Evolutionary conservation across 35 echinoderm and acorn worm genomes (phyloP).

Genomic region (Apostichopus parvimensis): DNA sequence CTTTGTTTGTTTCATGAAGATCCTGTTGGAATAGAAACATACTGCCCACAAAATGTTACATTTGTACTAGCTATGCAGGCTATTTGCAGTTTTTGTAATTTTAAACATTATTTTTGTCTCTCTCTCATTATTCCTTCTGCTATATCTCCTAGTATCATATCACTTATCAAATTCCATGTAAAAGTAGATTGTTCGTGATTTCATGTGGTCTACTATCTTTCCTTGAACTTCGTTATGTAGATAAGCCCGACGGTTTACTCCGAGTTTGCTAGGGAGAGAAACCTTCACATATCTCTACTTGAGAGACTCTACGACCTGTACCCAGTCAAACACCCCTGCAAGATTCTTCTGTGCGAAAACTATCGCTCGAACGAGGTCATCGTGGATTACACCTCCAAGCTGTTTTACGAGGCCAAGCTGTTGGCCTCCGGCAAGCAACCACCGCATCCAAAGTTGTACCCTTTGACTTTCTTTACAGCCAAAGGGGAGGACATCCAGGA

Average conservation of each 20-base stretch:
- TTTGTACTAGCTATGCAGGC: no score
- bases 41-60: no score
- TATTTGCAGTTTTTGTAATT: no score
- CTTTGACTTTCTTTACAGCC: constrained; percentile 94
- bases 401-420: constrained; percentile 93
- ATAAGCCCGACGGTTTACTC: constrained; percentile 94
- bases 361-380: constrained; percentile 97
- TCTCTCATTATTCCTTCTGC: no score
- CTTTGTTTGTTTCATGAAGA: no score
- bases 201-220: not conserved
- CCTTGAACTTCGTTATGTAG: constrained; percentile 13
- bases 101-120: no score
- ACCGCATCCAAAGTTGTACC: constrained; percentile 67
- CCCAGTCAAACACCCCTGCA: constrained; percentile 84
- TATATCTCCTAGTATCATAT: no score
- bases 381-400: constrained; percentile 86
- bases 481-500: constrained; percentile 97
- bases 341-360: constrained; percentile 98
- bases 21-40: no score
- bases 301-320: constrained; percentile 93
- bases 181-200: not conserved
- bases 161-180: not conserved
- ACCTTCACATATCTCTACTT: constrained; percentile 92
- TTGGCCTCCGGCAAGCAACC: constrained; percentile 85
- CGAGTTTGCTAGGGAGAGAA: constrained; percentile 80